Percentiles rank a stretch among this genome's conserved stretches.
These are phyloP conservation scores for Acanthosepion lycidas DNA, from an alignment of 2,888 invertebrate species.

Conservation along the genomic window DNA sequence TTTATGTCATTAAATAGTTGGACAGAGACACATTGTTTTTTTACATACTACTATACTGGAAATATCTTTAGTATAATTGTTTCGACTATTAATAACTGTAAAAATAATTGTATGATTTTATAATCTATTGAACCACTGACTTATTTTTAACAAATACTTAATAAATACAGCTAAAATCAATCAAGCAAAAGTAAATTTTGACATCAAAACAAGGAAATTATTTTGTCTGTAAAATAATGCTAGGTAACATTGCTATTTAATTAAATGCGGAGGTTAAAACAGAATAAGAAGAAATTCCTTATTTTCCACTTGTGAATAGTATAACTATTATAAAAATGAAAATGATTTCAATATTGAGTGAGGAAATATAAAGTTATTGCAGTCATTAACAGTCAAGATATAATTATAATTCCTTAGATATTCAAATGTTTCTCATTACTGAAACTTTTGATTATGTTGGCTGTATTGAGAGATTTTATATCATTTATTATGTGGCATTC, in stretches of 20 bases:
- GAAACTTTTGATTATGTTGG: not conserved
- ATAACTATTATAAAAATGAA: too few relatives aligned
- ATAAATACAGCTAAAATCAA: too few relatives aligned
- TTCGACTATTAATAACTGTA: too few relatives aligned
- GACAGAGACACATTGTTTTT: too few relatives aligned
- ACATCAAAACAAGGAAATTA: too few relatives aligned
- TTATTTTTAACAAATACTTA: too few relatives aligned
- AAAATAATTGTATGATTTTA: too few relatives aligned
- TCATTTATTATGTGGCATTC: not conserved
- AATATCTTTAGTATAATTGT: too few relatives aligned
- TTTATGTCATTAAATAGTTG: too few relatives aligned
- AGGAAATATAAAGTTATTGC: not conserved
- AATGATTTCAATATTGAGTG: not conserved
- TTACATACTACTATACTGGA: too few relatives aligned
- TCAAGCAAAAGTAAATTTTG: too few relatives aligned
- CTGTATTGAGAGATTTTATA: not conserved
- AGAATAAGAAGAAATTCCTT: not conserved
- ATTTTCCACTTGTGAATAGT: not conserved
- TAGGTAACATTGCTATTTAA: not conserved
- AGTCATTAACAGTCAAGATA: not conserved
- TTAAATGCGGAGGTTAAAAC: not conserved
- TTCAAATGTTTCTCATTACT: not conserved
- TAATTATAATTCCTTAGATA: constrained; percentile 33
- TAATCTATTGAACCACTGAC: too few relatives aligned
- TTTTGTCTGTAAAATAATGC: not conserved